These are phyloP conservation scores for Plebejus anna DNA, from an alignment of 2,888 invertebrate genomes.

Conservation along the genomic window DNA sequence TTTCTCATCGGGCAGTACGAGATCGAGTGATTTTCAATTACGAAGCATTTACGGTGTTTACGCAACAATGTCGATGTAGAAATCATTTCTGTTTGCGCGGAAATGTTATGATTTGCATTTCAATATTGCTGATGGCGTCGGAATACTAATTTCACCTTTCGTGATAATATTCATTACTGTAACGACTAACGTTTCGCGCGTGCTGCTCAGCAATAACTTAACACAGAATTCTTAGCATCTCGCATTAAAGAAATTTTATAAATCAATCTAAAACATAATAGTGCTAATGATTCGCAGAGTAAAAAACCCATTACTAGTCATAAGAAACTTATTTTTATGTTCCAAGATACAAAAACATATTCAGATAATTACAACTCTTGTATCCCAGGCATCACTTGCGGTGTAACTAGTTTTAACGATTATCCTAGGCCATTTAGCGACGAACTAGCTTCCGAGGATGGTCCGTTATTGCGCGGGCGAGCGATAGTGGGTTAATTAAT, in stretches of 20 bases:
- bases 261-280: background rate
- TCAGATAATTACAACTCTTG: background rate
- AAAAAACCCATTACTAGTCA: background rate
- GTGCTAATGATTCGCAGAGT: background rate
- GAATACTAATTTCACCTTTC: constrained; percentile 32
- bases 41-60: constrained; percentile 39
- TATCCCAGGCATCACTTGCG: constrained; percentile 4
- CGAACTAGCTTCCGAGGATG: constrained; percentile 44
- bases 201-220: background rate
- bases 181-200: background rate
- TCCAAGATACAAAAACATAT: background rate
- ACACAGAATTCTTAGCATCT: background rate
- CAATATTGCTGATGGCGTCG: constrained; percentile 46
- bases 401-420: constrained; percentile 36
- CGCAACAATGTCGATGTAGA: constrained; percentile 41
- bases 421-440: constrained; percentile 40
- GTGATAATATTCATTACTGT: constrained; percentile 17
- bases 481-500: constrained; percentile 65
- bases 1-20: constrained; percentile 18
- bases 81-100: constrained; percentile 47
- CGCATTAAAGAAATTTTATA: background rate
- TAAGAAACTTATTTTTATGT: background rate
- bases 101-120: constrained; percentile 56
- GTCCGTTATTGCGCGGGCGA: constrained; percentile 51
- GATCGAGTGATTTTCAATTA: constrained; percentile 40